These are phyloP conservation scores for Dasyurus viverrinus DNA, from an alignment of 2,113 vertebrate species.

Conservation along the genomic window DNA sequence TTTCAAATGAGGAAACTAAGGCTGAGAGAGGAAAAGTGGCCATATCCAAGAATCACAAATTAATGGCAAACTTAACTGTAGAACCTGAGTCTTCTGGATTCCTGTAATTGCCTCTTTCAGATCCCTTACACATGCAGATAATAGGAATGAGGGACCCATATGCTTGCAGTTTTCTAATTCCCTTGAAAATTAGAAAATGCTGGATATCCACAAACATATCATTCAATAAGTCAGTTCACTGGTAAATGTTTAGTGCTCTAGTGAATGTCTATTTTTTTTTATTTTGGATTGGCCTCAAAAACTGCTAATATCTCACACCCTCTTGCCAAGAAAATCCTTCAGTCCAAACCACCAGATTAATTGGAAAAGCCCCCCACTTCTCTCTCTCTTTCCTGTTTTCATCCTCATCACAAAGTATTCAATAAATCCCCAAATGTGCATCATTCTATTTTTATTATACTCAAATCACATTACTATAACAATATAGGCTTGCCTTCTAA, in stretches of 20 bases:
- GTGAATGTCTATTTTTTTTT: not conserved
- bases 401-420: not conserved
- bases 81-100: not conserved
- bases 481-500: not conserved
- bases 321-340: not conserved
- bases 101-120: not conserved
- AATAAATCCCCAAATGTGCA: not conserved
- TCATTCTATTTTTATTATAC: not conserved
- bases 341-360: not conserved
- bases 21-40: not conserved
- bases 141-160: not conserved
- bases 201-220: not conserved
- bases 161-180: constrained; percentile 2
- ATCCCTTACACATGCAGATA: not conserved
- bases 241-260: not conserved
- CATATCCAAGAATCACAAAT: not conserved
- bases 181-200: constrained; percentile 1
- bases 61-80: not conserved
- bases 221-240: not conserved
- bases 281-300: constrained; percentile 1
- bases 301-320: not conserved
- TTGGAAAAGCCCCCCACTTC: not conserved
- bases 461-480: not conserved
- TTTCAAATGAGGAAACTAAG: not conserved
- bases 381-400: not conserved